Conservation (phyloP, 2,888 invertebrate species). For the Drosophila prolongata region DNA sequence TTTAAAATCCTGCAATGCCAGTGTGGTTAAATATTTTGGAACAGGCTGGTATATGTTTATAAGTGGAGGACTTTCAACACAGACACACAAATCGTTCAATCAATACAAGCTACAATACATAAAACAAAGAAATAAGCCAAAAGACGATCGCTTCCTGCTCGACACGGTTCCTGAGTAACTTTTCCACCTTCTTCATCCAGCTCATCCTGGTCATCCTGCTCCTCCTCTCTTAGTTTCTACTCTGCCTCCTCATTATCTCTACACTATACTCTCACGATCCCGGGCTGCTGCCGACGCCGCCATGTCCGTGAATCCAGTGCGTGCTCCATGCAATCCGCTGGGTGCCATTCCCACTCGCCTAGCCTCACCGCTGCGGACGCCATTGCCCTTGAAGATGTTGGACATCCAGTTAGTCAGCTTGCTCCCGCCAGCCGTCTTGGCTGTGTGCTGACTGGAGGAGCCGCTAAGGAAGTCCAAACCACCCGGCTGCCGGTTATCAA, state of each 20-base stretch:
- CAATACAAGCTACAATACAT: slow-evolving; percentile 61
- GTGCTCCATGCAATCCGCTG: slow-evolving; percentile 79
- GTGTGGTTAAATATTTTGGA: slow-evolving; percentile 1
- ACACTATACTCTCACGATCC: slow-evolving; percentile 85
- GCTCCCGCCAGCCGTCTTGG: slow-evolving; percentile 30
- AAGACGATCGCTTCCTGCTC: slow-evolving; percentile 70
- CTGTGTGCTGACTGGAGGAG: slow-evolving; percentile 43
- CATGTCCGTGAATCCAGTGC: slow-evolving; percentile 82
- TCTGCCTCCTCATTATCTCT: slow-evolving; percentile 31
- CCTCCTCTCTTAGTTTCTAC: slow-evolving; percentile 23
- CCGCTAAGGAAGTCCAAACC: slow-evolving; percentile 18
- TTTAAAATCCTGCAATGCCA: slow-evolving; percentile 3
- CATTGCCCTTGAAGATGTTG: slow-evolving; percentile 90
- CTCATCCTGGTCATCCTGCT: slow-evolving; percentile 15
- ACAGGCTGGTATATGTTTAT: slow-evolving; percentile 4
- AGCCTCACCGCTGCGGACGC: slow-evolving; percentile 87
- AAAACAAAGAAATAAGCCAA: slow-evolving; percentile 70
- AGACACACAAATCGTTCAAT: slow-evolving; percentile 38
- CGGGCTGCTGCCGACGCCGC: slow-evolving; percentile 70
- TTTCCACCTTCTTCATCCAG: slow-evolving; percentile 34
- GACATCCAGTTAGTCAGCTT: slow-evolving; percentile 89
- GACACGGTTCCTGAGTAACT: slow-evolving; percentile 75
- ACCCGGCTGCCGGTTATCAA: slow-evolving; percentile 63
- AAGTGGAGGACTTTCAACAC: slow-evolving; percentile 16
- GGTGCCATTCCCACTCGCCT: slow-evolving; percentile 82